Base-by-base conservation (phyloP, 1,140 invertebrate species). In the Zaprionus tsacasi region DNA sequence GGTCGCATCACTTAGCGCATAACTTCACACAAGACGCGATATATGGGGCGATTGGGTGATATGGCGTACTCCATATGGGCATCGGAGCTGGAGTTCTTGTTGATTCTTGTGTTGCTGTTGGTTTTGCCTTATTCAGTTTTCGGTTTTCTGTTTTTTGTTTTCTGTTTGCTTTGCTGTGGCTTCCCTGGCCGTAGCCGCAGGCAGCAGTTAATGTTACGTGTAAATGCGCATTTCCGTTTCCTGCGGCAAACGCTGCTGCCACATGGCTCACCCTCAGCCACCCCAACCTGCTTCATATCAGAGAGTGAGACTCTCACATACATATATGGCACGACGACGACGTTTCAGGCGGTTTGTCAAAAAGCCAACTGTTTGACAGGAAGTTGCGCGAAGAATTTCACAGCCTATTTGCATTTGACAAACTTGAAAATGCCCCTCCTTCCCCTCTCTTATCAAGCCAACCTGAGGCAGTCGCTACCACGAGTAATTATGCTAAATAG, bases 151-250 rank as follows among this genome's bases (percentile, higher is more conserved):
- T 50, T 82, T 78, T 78, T 74, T 68, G 73, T 50, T 70, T 80
- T 83, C 83, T 88, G 83, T 83, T 89, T 81, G 79, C 76, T 68
- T 63, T 79, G 56, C 68, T 70, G 65, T 79, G 57, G 79, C 60
- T 54, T 43, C 60, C 59, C 45, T 48, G 54, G 76, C 65, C 70
- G 45, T 36, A 70, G 35, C 67, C 69, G 67, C 73, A 81, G 78
- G 82, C 78, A 72, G 83, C 83, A 77, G 80, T 88, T 89, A 89
- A 88, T 88, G 83, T 88, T 88, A 88, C 83, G 83, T 88, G 85
- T 88, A 88, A 88, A 88, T 88, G 83, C 83, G 83, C 83, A 88
- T 88, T 88, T 88, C 83, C 83, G 83, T 72, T 88, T 88, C 80
- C 83, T 79, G 78, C 55, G 54, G 67, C 74, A 45, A 55, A 25